Percentiles rank a stretch among this genome's conserved stretches.
phyloP scores from a whole-genome alignment of 92 coral and sea anemone species.

The Virgularia gustaviana region DNA sequence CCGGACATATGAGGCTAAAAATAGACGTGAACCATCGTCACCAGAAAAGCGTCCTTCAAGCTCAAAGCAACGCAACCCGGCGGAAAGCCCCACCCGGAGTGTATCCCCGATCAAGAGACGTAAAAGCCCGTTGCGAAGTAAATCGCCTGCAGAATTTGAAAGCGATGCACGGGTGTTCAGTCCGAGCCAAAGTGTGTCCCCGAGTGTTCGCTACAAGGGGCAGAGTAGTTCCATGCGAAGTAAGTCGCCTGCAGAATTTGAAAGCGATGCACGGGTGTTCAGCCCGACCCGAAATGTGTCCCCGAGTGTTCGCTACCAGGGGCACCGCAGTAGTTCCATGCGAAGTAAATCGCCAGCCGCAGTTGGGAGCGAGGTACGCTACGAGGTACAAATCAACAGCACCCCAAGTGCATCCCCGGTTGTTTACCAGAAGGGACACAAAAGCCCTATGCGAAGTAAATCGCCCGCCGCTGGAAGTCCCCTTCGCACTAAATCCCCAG shows the following conservation, averaged over 20 bases:
- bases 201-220: background rate
- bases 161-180: background rate
- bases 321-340: background rate
- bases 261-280: background rate
- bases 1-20: slow-evolving; percentile 9
- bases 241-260: background rate
- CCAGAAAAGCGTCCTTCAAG: slow-evolving; percentile 1
- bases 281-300: slow-evolving; percentile 10
- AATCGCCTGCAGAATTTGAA: no score
- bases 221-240: background rate
- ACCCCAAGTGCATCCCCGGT: slow-evolving; percentile 2
- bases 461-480: no score
- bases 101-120: background rate
- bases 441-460: background rate
- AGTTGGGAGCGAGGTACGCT: background rate
- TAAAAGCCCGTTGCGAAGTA: background rate
- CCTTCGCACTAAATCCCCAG: no score
- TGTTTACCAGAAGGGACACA: background rate
- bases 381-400: background rate
- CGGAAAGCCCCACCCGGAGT: background rate
- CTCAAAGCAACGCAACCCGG: background rate
- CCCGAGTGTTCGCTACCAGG: background rate
- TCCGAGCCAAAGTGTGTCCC: background rate
- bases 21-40: background rate
- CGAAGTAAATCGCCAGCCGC: slow-evolving; percentile 20